Base-by-base conservation (phyloP, 2,113 vertebrate species). In the Numida meleagris region DNA sequence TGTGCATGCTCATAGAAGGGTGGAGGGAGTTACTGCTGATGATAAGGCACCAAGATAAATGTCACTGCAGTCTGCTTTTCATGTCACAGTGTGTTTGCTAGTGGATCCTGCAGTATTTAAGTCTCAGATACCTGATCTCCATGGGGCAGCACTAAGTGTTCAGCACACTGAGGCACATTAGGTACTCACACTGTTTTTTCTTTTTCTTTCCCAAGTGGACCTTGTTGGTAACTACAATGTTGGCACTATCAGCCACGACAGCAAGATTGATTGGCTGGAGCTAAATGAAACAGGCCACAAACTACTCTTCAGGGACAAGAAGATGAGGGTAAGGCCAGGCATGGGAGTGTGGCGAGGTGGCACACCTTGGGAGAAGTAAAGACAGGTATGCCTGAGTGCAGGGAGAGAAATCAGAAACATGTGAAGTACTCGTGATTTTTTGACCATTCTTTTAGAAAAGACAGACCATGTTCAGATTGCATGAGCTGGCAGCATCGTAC, bases 301-400 rank as follows among this genome's bases (percentile, higher is more conserved):
- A 86, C 97, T 99, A 89, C 99, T 99, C 94, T 99, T 99, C 98
- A 98, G 99, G 87, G 99, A 99, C 97, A 99, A 98, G 97, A 99
- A 99, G 96, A 98, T 99, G 96, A 97, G 98, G 97, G 99, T 99
- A 95, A 98, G 98, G 43, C 4, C 4, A 0, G 50, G 24, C 3
- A 1, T 12, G 77, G 50, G 5, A 38, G 3, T 4, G 25, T 68
- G 81, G 14, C n/a, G 21, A 34, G 42, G 8, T 75, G 61, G 51
- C 0, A 1, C 65, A 36, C 42, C 38, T 71, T 68, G 55, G 85
- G 50, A 90, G 63, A 87, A 63, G 24, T 67, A 70, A 57, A 71
- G 82, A 57, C 45, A 59, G 45, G 38, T n/a, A 10, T 24, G 51
- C 14, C 68, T 27, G 36, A 67, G 19, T n/a, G n/a, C 82, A 86